Base-by-base conservation (phyloP, 2,888 invertebrate species). In the Panzeria rudis region DNA sequence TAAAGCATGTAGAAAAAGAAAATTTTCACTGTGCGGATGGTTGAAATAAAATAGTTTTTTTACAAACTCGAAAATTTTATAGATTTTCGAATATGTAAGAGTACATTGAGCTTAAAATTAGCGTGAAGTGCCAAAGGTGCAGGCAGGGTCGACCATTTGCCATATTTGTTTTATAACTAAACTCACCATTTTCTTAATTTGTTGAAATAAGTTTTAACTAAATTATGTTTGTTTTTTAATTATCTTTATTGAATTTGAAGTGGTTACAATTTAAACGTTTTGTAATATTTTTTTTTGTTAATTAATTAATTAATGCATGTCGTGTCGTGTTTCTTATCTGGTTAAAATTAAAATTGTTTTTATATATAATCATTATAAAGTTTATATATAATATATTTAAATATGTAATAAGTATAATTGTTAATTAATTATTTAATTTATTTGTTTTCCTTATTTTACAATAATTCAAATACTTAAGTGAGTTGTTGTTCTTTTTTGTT, bases 221-320 rank as follows among this genome's bases (percentile, higher is more conserved):
- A 50, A 6, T 38, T 72, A 71, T 64, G n/a, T n/a, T 62, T n/a
- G n/a, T n/a, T 73, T 85, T 82, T 81, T 82, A 73, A 77, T 41
- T 64, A 64, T 85, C 73, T 85, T 85, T 85, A 85, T 85, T 85
- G 85, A 85, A 85, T 85, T 85, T 85, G 84, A 85, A 85, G 73
- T 85, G 84, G 84, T 85, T 85, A 85, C 81, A 85, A 85, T 85
- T 85, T 82, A 85, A 85, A 85, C 82, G 82, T 82, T 71, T 66
- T 78, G 66, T 78, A 78, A 68, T 83, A 78, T 38, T 50, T 68
- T 73, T 72, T 56, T 50, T 81, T 79, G 64, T 78, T 50, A 5
- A 20, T 54, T 29, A 29, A 29, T 84, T 64, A 79, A 71, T 78
- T 73, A 59, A 59, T 75, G 71, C 25, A 66, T 80, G 44, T 84